phyloP scores from a whole-genome alignment of 35 echinoderm and acorn worm species.

The Apostichopus parvimensis region DNA sequence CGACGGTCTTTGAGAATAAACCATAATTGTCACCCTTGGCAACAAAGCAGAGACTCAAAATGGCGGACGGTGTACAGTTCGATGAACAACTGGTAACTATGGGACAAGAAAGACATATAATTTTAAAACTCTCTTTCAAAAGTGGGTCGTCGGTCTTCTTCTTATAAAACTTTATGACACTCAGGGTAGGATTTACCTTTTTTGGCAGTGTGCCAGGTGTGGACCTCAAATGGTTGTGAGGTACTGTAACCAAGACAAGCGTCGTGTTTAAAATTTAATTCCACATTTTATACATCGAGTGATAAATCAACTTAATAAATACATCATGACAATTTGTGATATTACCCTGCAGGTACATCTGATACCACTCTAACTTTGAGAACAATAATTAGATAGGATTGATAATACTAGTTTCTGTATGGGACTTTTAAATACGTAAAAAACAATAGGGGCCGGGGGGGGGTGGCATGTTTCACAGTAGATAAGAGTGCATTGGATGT shows the following conservation, averaged over 20 bases:
- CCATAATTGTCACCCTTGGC: not conserved
- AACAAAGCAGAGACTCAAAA: constrained; percentile 18
- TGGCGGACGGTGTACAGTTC: not conserved
- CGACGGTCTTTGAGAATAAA: not conserved
- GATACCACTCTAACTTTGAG: no score
- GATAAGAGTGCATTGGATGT: not conserved
- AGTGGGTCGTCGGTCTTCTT: not conserved
- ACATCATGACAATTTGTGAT: no score
- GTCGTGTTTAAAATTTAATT: no score
- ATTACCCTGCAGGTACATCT: no score
- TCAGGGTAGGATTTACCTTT: no score
- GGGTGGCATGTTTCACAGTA: not conserved
- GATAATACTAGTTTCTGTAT: no score
- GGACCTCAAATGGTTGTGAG: no score
- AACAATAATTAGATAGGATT: no score
- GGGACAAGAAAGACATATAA: not conserved
- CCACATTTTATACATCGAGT: not conserved
- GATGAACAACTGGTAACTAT: not conserved
- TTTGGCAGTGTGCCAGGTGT: no score
- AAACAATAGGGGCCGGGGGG: no score
- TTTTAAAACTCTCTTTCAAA: not conserved
- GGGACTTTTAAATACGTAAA: no score
- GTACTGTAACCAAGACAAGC: no score
- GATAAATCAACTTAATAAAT: not conserved
- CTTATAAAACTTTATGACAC: not conserved